Percentiles rank a stretch among this genome's conserved stretches.
These are phyloP conservation scores for Diabrotica balteata DNA, from an alignment of 2,888 invertebrate species.

Conservation along the genomic window DNA sequence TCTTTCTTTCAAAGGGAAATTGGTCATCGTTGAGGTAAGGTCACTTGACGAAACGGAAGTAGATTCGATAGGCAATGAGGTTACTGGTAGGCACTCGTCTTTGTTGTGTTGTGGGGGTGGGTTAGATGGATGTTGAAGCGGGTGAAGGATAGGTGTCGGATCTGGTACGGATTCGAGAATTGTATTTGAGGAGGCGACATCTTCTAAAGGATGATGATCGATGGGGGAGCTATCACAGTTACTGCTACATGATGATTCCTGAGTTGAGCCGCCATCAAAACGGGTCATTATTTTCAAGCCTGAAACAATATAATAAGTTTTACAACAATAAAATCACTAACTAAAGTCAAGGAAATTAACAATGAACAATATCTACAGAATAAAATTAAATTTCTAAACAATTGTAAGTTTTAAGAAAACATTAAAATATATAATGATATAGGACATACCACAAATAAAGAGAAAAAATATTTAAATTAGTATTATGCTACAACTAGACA, in stretches of 20 bases:
- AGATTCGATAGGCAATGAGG: slow-evolving; percentile 20
- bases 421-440: too few species aligned
- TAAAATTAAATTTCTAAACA: too few species aligned
- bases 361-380: too few species aligned
- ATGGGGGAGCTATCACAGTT: slow-evolving; percentile 31
- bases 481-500: too few species aligned
- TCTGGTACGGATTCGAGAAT: slow-evolving; percentile 27
- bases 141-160: slow-evolving; percentile 13
- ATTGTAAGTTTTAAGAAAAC: too few species aligned
- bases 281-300: slow-evolving; percentile 56
- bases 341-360: too few species aligned
- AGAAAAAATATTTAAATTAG: too few species aligned
- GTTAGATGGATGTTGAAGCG: background rate
- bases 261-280: slow-evolving; percentile 43
- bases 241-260: slow-evolving; percentile 27
- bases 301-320: slow-evolving; percentile 16
- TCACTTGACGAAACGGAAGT: slow-evolving; percentile 45
- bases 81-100: slow-evolving; percentile 26
- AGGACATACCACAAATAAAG: too few species aligned
- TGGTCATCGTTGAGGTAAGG: slow-evolving; percentile 34
- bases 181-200: slow-evolving; percentile 13
- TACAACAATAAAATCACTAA: slow-evolving; percentile 27
- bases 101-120: slow-evolving; percentile 11
- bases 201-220: slow-evolving; percentile 17
- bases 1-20: slow-evolving; percentile 49